phyloP scores from a whole-genome alignment of 2,113 vertebrate genomes.

The Zosterops hypoxanthus region DNA sequence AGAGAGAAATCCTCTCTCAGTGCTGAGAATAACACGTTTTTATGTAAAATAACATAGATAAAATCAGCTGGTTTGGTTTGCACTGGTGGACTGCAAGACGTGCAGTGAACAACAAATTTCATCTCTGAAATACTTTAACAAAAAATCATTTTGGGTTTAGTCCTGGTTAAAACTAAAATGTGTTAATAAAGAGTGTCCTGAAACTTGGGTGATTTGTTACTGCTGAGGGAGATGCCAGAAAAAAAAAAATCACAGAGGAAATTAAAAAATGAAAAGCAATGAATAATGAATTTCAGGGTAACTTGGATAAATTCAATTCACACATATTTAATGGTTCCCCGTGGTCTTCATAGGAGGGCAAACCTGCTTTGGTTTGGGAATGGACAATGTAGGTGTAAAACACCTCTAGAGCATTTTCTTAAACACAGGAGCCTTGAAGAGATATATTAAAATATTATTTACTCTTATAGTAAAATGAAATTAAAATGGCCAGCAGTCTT shows the following conservation, averaged over 20 bases:
- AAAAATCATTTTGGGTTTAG: background rate
- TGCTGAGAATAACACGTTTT: background rate
- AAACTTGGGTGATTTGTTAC: background rate
- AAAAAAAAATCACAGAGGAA: slow-evolving; percentile 12
- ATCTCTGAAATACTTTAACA: background rate
- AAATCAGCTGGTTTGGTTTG: background rate
- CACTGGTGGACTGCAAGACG: background rate
- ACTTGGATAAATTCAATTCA: slow-evolving; percentile 24
- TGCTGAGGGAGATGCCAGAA: slow-evolving; percentile 8
- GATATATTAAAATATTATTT: background rate
- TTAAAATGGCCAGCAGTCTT: background rate
- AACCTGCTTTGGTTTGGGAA: background rate
- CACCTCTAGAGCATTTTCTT: background rate
- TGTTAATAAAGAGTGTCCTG: slow-evolving; percentile 49
- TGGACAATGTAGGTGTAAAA: background rate
- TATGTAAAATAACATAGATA: background rate
- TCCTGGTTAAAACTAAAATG: slow-evolving; percentile 58
- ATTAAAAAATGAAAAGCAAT: background rate
- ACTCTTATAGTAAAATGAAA: background rate
- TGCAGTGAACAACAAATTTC: background rate
- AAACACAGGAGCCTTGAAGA: background rate
- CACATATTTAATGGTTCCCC: slow-evolving; percentile 1
- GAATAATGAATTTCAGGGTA: background rate
- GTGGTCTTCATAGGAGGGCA: background rate
- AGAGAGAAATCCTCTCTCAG: background rate